Evolutionary conservation across 2,888 invertebrate species (phyloP).

Genomic region (Chymomyza fuscimana): DNA sequence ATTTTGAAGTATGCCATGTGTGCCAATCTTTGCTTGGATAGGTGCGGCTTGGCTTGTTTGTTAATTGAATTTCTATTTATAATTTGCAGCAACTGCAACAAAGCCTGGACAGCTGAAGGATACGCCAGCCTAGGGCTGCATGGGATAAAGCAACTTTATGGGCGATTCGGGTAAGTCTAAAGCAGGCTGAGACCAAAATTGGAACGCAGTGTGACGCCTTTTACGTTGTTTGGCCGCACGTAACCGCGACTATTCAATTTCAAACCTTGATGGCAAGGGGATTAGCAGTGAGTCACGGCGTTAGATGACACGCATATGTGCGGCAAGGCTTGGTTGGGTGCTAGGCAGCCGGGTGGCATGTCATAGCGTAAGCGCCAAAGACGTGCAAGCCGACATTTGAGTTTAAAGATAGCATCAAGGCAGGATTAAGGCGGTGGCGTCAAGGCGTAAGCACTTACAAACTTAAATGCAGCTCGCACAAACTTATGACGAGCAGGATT

Average conservation of each 20-base stretch:
- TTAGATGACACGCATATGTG: constrained; percentile 17
- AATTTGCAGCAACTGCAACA: constrained; percentile 27
- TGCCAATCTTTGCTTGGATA: not conserved
- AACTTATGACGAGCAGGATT: constrained; percentile 43
- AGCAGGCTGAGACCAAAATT: not conserved
- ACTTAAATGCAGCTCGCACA: constrained; percentile 27
- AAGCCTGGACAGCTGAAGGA: constrained; percentile 35
- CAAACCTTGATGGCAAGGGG: constrained; percentile 42
- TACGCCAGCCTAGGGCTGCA: constrained; percentile 20
- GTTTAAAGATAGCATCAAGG: constrained; percentile 6
- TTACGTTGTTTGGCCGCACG: constrained; percentile 31
- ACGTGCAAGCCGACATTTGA: not conserved
- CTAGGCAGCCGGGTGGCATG: not conserved
- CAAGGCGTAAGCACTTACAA: constrained; percentile 25
- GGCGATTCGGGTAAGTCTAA: constrained; percentile 77
- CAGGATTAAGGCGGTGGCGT: constrained; percentile 30
- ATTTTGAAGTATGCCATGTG: not conserved
- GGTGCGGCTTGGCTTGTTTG: constrained; percentile 8
- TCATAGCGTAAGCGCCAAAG: not conserved
- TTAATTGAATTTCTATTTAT: constrained; percentile 68
- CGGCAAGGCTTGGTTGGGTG: not conserved
- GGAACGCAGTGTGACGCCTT: not conserved
- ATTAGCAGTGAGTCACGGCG: not conserved
- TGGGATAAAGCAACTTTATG: constrained; percentile 54
- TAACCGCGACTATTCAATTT: constrained; percentile 71